Conservation (phyloP, 1,140 invertebrate species). For the Teleopsis dalmanni region DNA sequence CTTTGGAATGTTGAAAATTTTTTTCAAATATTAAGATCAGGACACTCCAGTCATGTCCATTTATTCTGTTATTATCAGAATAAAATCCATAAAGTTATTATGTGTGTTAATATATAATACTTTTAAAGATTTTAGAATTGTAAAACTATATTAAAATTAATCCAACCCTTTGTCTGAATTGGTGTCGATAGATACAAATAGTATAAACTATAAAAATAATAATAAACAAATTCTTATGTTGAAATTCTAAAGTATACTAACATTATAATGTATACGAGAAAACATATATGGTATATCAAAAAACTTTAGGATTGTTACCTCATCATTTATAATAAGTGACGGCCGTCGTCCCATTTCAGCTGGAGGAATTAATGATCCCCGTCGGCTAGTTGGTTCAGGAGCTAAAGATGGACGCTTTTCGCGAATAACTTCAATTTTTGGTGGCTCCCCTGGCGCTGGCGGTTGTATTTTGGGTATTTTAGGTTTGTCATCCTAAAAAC, state of each 20-base stretch:
- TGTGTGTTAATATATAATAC: no score
- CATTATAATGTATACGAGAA: neutral
- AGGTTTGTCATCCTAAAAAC: constrained; percentile 41
- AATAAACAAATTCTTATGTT: neutral
- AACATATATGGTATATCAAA: no score
- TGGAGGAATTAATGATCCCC: constrained; percentile 78
- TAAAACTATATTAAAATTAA: no score
- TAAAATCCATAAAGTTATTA: no score
- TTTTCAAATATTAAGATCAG: no score
- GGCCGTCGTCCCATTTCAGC: constrained; percentile 75
- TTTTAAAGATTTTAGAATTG: no score
- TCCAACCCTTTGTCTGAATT: no score
- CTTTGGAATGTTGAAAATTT: no score
- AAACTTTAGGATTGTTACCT: constrained; percentile 76
- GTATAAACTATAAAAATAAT: constrained; percentile 11
- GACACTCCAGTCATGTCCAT: no score
- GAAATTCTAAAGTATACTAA: neutral
- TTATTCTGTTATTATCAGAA: no score
- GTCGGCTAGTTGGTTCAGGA: constrained; percentile 62
- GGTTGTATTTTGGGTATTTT: constrained; percentile 68
- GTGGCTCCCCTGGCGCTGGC: constrained; percentile 55
- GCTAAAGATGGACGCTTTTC: constrained; percentile 71
- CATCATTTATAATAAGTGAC: constrained; percentile 85
- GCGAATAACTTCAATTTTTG: constrained; percentile 76
- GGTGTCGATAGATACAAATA: neutral